Conservation (phyloP, 2,888 invertebrate species). For the Cosmorhoe ocellata region DNA sequence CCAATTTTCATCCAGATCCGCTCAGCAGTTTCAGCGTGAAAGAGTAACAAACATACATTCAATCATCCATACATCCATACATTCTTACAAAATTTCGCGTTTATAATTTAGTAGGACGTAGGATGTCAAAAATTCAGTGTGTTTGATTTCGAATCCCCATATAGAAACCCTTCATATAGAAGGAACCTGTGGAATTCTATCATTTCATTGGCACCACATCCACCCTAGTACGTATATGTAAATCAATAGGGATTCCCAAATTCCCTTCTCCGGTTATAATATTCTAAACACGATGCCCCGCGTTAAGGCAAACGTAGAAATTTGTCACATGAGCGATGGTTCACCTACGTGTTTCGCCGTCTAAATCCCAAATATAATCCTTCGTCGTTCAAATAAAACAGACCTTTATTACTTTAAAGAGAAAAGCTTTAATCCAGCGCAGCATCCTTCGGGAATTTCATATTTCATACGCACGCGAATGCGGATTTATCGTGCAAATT, state of each 20-base stretch:
- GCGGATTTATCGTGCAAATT: conserved; percentile 69
- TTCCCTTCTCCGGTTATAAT: conserved; percentile 67
- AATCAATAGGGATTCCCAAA: conserved; percentile 71
- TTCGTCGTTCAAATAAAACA: conserved; percentile 74
- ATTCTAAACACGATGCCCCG: conserved; percentile 79
- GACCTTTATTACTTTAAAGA: conserved; percentile 81
- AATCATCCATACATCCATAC: no score
- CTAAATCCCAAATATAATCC: conserved; percentile 80
- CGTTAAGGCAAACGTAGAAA: conserved; percentile 82
- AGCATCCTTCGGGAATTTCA: conserved; percentile 64
- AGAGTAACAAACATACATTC: no score
- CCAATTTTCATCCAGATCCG: no score
- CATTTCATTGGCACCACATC: conserved; percentile 44
- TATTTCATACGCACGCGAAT: conserved; percentile 66
- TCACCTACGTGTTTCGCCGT: conserved; percentile 79
- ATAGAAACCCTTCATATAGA: conserved; percentile 11
- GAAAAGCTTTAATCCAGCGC: conserved; percentile 76
- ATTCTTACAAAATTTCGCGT: no score
- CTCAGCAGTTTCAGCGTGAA: no score
- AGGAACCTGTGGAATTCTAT: conserved; percentile 15
- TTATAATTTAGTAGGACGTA: no score
- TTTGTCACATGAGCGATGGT: conserved; percentile 83
- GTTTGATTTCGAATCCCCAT: neutral
- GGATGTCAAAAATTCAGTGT: no score
- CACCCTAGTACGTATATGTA: conserved; percentile 58